Conservation (phyloP, 2,888 invertebrate genomes). For the Asteroscopus sphinx region DNA sequence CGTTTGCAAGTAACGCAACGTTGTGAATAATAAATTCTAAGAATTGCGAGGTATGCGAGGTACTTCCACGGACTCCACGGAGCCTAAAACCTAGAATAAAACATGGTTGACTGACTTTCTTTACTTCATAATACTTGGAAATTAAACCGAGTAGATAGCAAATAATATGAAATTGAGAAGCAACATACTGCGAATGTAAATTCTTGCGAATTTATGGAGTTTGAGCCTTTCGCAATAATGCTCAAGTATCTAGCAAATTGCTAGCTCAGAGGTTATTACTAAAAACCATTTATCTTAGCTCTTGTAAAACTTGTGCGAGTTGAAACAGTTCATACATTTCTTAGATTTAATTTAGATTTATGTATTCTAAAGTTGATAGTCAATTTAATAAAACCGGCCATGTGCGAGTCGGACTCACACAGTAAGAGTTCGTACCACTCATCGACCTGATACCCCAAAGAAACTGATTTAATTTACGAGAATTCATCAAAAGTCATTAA, state of each 20-base stretch:
- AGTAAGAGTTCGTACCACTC: no score
- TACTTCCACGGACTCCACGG: no score
- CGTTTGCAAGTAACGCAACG: neutral
- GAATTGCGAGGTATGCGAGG: no score
- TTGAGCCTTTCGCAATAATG: conserved; percentile 12
- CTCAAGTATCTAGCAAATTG: conserved; percentile 19
- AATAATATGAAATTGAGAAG: conserved; percentile 6
- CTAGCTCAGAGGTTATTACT: conserved; percentile 1
- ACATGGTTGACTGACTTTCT: neutral
- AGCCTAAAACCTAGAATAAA: no score
- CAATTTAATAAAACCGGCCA: no score
- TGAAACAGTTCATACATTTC: no score
- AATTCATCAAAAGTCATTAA: no score
- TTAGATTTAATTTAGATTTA: neutral
- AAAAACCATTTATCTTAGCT: conserved; percentile 2
- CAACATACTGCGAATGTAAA: conserved; percentile 14
- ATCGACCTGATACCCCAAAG: no score
- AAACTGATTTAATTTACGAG: no score
- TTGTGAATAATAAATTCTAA: no score
- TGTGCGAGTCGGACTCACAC: no score
- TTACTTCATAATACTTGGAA: conserved; percentile 8
- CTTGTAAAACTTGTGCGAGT: neutral
- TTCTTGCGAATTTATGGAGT: conserved; percentile 24
- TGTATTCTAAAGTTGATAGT: neutral
- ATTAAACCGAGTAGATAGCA: neutral